Conservation (phyloP, 1,140 invertebrate species). For the Cydia amplana region DNA sequence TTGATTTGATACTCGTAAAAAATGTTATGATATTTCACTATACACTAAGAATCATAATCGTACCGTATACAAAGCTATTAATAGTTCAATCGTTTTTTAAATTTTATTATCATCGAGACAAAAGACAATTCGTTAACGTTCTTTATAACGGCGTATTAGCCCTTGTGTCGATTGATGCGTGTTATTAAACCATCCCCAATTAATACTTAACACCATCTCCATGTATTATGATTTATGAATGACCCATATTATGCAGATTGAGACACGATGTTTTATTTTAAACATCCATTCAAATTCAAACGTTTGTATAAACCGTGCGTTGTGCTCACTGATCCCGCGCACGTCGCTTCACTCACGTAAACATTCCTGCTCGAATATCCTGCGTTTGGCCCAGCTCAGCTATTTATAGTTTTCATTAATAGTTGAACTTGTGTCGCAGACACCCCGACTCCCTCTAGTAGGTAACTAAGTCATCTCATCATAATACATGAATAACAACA, state of each 20-base stretch:
- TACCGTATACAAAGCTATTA: too few relatives aligned
- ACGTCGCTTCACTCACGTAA: background rate
- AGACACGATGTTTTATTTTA: conserved; percentile 7
- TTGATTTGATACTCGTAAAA: too few relatives aligned
- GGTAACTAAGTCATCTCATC: too few relatives aligned
- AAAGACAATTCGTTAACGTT: too few relatives aligned
- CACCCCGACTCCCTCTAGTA: background rate
- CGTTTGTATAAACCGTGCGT: background rate
- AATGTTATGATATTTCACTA: too few relatives aligned
- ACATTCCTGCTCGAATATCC: background rate
- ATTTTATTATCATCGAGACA: too few relatives aligned
- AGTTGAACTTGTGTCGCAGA: background rate
- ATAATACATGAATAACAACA: background rate
- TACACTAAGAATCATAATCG: too few relatives aligned
- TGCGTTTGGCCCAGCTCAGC: background rate
- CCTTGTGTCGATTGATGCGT: too few relatives aligned
- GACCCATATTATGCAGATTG: background rate
- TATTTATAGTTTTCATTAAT: conserved; percentile 17
- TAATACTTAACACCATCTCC: background rate
- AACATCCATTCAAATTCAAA: background rate
- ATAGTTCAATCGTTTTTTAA: too few relatives aligned
- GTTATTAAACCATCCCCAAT: background rate
- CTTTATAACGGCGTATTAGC: too few relatives aligned
- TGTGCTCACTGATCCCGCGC: background rate
- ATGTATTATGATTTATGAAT: background rate